Evolutionary conservation across 2,888 invertebrate genomes (phyloP).

Genomic region (Plebejus argus): DNA sequence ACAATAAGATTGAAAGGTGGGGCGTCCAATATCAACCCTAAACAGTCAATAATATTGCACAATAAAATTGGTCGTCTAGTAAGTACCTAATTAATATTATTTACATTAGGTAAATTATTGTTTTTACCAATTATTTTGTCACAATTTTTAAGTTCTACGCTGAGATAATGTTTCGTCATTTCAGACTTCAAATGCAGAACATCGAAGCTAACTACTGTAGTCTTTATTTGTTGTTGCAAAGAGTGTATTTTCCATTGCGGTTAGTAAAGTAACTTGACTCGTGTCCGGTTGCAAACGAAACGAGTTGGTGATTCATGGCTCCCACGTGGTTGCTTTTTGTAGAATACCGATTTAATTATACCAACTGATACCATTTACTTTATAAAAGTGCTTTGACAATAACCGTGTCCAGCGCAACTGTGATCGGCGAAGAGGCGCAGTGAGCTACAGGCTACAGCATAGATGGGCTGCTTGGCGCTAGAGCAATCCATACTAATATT

Average conservation of each 20-base stretch:
- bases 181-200: neutral
- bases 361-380: neutral
- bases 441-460: too few species aligned
- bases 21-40: too few species aligned
- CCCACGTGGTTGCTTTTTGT: conserved; percentile 31
- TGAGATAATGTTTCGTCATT: neutral
- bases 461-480: too few species aligned
- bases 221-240: neutral
- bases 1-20: too few species aligned
- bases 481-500: too few species aligned
- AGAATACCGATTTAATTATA: neutral
- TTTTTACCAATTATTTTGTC: too few species aligned
- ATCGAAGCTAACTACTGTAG: neutral
- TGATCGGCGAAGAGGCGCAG: too few species aligned
- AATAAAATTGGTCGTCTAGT: too few species aligned
- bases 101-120: too few species aligned
- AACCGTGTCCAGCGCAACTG: too few species aligned
- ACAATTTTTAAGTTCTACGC: neutral
- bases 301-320: conserved; percentile 31
- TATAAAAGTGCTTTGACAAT: neutral
- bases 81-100: too few species aligned
- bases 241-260: neutral
- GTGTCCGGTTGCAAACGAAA: conserved; percentile 32
- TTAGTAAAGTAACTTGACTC: neutral
- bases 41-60: too few species aligned